Evolutionary conservation across 2,888 invertebrate genomes (phyloP).

Genomic region (Clepsis dumicolana): DNA sequence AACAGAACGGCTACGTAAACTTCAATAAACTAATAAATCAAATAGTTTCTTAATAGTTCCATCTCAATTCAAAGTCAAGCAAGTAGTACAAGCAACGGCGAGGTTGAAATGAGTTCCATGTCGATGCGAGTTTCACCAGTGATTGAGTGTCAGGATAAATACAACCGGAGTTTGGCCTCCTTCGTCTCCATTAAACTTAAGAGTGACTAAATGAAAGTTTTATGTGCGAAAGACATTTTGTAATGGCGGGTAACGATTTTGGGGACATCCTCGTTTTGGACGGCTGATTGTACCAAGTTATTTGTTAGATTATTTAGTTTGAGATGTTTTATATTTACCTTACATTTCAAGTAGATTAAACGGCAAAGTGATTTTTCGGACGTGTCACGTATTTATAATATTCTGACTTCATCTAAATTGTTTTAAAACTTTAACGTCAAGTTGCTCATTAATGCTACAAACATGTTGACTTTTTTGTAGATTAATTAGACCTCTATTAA

Average conservation of each 20-base stretch:
- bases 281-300: background rate
- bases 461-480: background rate
- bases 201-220: slow-evolving; percentile 49
- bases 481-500: background rate
- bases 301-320: background rate
- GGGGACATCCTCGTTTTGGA: slow-evolving; percentile 1
- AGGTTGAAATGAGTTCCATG: slow-evolving; percentile 42
- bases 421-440: too few relatives aligned
- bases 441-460: background rate
- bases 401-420: too few relatives aligned
- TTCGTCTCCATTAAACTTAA: slow-evolving; percentile 39
- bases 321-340: background rate
- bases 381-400: too few relatives aligned
- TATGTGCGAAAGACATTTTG: slow-evolving; percentile 40
- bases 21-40: slow-evolving; percentile 13
- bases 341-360: background rate
- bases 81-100: slow-evolving; percentile 9
- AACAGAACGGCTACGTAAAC: background rate
- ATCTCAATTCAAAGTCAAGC: slow-evolving; percentile 31
- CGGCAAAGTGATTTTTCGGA: too few relatives aligned
- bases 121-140: slow-evolving; percentile 28
- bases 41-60: slow-evolving; percentile 21
- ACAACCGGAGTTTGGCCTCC: slow-evolving; percentile 28
- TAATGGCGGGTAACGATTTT: slow-evolving; percentile 2
- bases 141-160: slow-evolving; percentile 41